Conservation (phyloP, 2,113 vertebrate species). For the Caracal caracal region DNA sequence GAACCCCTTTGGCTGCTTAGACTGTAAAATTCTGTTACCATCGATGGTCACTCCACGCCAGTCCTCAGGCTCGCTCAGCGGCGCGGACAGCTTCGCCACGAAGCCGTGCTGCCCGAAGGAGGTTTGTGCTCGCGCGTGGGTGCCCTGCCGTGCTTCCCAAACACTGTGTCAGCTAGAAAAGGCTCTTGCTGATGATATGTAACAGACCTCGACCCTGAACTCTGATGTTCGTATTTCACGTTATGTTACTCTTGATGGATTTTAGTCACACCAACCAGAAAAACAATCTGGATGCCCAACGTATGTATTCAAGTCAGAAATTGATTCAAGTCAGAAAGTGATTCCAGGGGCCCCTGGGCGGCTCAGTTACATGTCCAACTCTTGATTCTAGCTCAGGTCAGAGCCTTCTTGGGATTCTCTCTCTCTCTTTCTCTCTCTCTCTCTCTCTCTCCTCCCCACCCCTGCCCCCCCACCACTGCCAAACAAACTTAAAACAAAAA, state of each 20-base stretch:
- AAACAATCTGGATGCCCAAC: neutral
- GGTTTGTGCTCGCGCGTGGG: rapidly evolving
- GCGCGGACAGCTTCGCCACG: neutral
- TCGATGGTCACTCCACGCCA: rapidly evolving
- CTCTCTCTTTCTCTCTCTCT: no score
- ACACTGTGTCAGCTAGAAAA: rapidly evolving
- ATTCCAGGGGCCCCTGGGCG: neutral
- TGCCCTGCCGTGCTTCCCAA: neutral
- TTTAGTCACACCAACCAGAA: neutral
- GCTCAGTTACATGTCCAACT: no score
- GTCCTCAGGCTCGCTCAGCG: rapidly evolving
- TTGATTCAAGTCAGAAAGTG: neutral
- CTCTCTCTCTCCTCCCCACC: no score
- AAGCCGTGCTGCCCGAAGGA: rapidly evolving
- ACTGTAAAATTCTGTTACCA: neutral
- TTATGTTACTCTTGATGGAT: neutral
- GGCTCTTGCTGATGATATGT: rapidly evolving
- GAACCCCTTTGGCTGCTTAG: neutral
- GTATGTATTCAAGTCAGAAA: neutral
- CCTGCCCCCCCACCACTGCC: no score
- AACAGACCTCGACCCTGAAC: rapidly evolving
- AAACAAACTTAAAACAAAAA: no score
- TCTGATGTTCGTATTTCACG: neutral
- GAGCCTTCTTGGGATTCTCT: no score
- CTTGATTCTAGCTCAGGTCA: no score